Conservation (phyloP, 2,888 invertebrate species). For the Drosophila phalerata region DNA sequence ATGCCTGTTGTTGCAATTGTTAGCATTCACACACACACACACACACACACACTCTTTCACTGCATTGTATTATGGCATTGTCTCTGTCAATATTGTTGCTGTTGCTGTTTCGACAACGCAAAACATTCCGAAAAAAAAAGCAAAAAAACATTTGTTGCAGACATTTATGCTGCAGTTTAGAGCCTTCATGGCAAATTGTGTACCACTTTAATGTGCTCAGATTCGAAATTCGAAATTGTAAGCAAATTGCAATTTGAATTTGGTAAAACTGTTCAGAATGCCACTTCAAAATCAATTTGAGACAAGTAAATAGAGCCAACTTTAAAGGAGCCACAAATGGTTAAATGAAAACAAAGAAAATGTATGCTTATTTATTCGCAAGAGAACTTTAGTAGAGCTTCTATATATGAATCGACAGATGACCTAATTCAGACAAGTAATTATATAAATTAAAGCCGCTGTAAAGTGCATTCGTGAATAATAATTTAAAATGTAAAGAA, state of each 20-base stretch:
- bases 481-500: too few species aligned
- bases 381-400: neutral
- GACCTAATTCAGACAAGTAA: too few species aligned
- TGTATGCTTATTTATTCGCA: neutral
- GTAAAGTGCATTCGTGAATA: neutral
- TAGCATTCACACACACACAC: constrained; percentile 40
- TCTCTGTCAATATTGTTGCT: constrained; percentile 75
- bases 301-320: neutral
- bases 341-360: neutral
- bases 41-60: constrained; percentile 31
- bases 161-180: constrained; percentile 48
- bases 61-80: constrained; percentile 76
- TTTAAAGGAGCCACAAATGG: neutral
- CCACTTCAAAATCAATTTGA: neutral
- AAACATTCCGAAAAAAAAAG: constrained; percentile 11
- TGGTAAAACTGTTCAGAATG: constrained; percentile 14
- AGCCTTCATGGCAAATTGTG: constrained; percentile 52
- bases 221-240: constrained; percentile 21
- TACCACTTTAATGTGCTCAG: constrained; percentile 56
- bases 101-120: constrained; percentile 42
- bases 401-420: neutral
- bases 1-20: constrained; percentile 77
- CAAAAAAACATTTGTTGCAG: constrained; percentile 72
- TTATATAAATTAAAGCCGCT: neutral
- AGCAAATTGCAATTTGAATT: constrained; percentile 36